phyloP scores from a whole-genome alignment of 2,888 invertebrate genomes.

The Pandemis corylana region DNA sequence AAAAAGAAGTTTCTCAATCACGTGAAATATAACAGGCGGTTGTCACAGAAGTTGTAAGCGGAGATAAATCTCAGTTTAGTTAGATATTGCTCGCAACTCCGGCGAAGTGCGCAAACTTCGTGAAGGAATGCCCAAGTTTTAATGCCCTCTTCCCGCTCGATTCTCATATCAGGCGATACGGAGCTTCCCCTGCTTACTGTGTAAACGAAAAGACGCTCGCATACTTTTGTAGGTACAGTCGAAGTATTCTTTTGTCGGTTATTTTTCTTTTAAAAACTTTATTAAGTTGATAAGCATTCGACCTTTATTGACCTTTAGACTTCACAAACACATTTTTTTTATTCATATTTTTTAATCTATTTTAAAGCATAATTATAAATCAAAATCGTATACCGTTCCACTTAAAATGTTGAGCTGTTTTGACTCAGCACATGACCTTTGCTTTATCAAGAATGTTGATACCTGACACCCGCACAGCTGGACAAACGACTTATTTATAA shows the following conservation, averaged over 20 bases:
- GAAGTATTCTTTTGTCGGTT: constrained; percentile 17
- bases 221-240: constrained; percentile 21
- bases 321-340: constrained; percentile 12
- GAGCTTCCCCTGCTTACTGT: constrained; percentile 57
- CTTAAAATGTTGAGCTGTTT: constrained; percentile 63
- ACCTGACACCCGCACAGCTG: constrained; percentile 63
- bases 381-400: constrained; percentile 69
- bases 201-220: constrained; percentile 26
- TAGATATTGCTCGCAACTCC: constrained; percentile 67
- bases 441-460: constrained; percentile 62
- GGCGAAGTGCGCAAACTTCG: constrained; percentile 58
- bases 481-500: constrained; percentile 43
- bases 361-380: constrained; percentile 23
- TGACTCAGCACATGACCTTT: constrained; percentile 64
- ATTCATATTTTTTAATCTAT: constrained; percentile 6
- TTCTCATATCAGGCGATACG: constrained; percentile 67
- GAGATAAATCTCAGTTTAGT: constrained; percentile 76
- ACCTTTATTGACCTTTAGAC: not conserved
- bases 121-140: constrained; percentile 74
- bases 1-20: constrained; percentile 62
- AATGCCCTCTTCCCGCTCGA: constrained; percentile 69
- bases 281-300: not conserved
- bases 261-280: constrained; percentile 1
- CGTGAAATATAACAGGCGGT: constrained; percentile 66
- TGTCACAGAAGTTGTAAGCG: constrained; percentile 71